Percentiles rank a stretch among this genome's conserved stretches.
Evolutionary conservation across 2,113 vertebrate species (phyloP).

Genomic region (Baryphthengus martii): DNA sequence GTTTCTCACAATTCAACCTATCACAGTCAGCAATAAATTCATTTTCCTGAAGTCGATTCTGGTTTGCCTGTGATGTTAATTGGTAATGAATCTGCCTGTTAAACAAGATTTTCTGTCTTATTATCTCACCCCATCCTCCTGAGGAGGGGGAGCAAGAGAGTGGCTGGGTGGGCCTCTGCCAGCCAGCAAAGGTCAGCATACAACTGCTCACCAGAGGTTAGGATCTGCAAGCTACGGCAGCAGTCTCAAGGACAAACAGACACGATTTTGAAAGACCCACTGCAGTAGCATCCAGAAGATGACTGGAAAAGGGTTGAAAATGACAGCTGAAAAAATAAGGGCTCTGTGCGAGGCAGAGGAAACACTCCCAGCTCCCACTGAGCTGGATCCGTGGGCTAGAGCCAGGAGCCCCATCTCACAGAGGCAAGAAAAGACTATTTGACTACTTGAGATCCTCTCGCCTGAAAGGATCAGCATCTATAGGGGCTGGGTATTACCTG

Average conservation of each 20-base stretch:
- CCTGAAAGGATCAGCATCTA: not conserved
- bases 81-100: not conserved
- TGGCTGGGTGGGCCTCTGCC: not conserved
- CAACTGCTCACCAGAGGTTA: not conserved
- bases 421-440: not conserved
- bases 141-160: not conserved
- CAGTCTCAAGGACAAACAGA: not conserved
- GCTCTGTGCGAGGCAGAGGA: not conserved
- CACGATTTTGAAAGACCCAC: not conserved
- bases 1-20: not conserved
- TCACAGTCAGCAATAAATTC: not conserved
- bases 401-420: not conserved
- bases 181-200: rapidly evolving
- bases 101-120: not conserved
- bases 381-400: not conserved
- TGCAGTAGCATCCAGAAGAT: not conserved
- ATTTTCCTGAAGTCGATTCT: not conserved
- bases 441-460: rapidly evolving
- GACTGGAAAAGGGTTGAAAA: not conserved
- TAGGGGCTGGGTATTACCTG: not conserved
- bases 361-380: not conserved
- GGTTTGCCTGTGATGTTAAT: not conserved
- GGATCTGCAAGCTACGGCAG: not conserved
- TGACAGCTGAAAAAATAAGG: not conserved
- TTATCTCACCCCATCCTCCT: not conserved